A percentile compares a stretch with the other conserved stretches of the same genome.
Conservation (phyloP, 2,797 vertebrate species). For the Sorex maritimensis region DNA sequence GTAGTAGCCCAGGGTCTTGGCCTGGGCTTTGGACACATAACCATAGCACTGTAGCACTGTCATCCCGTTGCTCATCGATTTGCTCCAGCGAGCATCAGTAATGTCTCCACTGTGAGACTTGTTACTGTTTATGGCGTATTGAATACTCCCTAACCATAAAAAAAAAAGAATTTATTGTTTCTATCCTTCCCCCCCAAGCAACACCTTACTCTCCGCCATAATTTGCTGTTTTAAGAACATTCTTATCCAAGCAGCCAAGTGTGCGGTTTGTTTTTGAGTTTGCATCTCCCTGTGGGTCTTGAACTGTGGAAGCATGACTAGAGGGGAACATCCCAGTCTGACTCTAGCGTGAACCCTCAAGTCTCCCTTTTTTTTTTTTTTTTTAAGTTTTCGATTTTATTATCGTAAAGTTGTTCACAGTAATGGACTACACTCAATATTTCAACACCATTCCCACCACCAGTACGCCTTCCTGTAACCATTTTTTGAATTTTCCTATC, state of each 20-base stretch:
- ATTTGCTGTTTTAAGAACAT: background rate
- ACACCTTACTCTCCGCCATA: too few relatives aligned
- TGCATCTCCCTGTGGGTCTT: background rate
- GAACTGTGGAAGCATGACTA: background rate
- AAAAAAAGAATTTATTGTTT: background rate
- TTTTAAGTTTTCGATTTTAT: background rate
- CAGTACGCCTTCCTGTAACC: too few relatives aligned
- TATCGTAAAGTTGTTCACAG: too few relatives aligned
- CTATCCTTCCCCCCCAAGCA: background rate
- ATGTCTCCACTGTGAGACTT: too few relatives aligned
- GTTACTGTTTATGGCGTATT: too few relatives aligned
- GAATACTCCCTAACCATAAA: background rate
- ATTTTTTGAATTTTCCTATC: too few relatives aligned
- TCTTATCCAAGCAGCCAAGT: background rate
- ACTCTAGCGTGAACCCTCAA: background rate
- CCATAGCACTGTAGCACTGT: too few relatives aligned
- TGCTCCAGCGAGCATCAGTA: too few relatives aligned
- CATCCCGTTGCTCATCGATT: too few relatives aligned
- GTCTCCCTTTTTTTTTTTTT: background rate
- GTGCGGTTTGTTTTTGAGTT: constrained; percentile 6
- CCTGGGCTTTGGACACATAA: background rate
- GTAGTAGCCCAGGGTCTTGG: background rate
- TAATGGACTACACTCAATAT: too few relatives aligned
- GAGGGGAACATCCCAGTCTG: background rate
- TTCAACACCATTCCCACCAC: too few relatives aligned